Evolutionary conservation across 2,888 invertebrate genomes (phyloP).

Genomic region (Epicampocera succincta): DNA sequence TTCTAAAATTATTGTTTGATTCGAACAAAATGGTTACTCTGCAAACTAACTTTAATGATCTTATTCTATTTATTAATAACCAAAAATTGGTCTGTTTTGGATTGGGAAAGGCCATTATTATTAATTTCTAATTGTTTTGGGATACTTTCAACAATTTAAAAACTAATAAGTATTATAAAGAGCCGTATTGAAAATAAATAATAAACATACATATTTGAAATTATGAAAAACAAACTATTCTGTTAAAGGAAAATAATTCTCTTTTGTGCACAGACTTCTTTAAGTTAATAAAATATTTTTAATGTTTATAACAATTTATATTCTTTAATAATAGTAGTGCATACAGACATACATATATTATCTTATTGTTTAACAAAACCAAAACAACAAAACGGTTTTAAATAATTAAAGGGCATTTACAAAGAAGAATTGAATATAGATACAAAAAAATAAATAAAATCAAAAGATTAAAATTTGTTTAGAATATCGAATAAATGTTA

Average conservation of each 20-base stretch:
- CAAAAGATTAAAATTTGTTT: slow-evolving; percentile 29
- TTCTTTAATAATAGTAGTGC: slow-evolving; percentile 16
- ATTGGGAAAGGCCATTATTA: too few relatives aligned
- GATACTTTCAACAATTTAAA: too few relatives aligned
- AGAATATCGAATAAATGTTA: slow-evolving; percentile 54
- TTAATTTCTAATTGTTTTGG: too few relatives aligned
- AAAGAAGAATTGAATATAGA: slow-evolving; percentile 34
- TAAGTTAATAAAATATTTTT: slow-evolving; percentile 11
- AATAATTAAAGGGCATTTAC: slow-evolving; percentile 37
- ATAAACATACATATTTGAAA: too few relatives aligned
- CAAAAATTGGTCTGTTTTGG: too few relatives aligned
- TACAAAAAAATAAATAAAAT: slow-evolving; percentile 11
- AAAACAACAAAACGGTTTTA: slow-evolving; percentile 41
- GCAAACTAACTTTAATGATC: too few relatives aligned
- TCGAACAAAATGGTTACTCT: too few relatives aligned
- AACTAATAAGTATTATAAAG: too few relatives aligned
- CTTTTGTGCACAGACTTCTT: neutral
- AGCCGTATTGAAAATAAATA: too few relatives aligned
- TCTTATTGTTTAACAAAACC: slow-evolving; percentile 53
- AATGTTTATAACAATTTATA: neutral
- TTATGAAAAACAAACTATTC: neutral
- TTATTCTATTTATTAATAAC: too few relatives aligned
- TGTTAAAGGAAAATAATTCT: neutral
- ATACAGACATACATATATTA: slow-evolving; percentile 7
- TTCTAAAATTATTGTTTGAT: too few relatives aligned